phyloP scores from a whole-genome alignment of 2,113 vertebrate species.

The Saccopteryx leptura region DNA sequence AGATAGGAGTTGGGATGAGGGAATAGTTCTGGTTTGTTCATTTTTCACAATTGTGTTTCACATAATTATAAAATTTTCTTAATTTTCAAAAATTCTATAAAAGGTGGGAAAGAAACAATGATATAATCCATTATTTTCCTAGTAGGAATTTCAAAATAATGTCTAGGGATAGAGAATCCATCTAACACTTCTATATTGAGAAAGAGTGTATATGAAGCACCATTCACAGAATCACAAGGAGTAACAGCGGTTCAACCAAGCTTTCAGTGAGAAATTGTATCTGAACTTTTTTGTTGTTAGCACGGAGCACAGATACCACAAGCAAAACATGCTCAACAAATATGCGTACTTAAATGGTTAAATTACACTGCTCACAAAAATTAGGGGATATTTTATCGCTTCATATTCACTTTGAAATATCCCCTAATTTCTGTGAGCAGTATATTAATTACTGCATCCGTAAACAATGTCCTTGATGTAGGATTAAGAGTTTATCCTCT shows the following conservation, averaged over 20 bases:
- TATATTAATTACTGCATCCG: slow-evolving; percentile 46
- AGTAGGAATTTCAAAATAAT: slow-evolving; percentile 33
- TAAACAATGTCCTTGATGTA: slow-evolving; percentile 4
- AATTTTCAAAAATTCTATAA: slow-evolving; percentile 55
- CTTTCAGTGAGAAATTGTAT: background rate
- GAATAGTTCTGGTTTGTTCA: background rate
- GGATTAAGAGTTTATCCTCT: slow-evolving; percentile 44
- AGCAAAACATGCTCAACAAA: background rate
- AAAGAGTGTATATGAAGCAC: slow-evolving; percentile 21
- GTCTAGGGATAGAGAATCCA: background rate
- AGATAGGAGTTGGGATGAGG: background rate
- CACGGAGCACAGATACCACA: background rate
- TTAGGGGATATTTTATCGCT: no score
- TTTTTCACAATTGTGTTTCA: slow-evolving; percentile 29
- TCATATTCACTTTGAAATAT: no score
- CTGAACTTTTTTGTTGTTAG: background rate
- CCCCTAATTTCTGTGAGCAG: no score
- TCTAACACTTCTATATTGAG: background rate
- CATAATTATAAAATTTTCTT: slow-evolving; percentile 17
- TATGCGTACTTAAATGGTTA: background rate
- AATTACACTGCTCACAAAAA: background rate
- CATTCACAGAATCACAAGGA: background rate
- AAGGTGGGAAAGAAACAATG: background rate
- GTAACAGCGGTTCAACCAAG: background rate
- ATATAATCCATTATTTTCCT: slow-evolving; percentile 35